Base-by-base conservation (phyloP, 2,113 vertebrate species). In the Pteronura brasiliensis region DNA sequence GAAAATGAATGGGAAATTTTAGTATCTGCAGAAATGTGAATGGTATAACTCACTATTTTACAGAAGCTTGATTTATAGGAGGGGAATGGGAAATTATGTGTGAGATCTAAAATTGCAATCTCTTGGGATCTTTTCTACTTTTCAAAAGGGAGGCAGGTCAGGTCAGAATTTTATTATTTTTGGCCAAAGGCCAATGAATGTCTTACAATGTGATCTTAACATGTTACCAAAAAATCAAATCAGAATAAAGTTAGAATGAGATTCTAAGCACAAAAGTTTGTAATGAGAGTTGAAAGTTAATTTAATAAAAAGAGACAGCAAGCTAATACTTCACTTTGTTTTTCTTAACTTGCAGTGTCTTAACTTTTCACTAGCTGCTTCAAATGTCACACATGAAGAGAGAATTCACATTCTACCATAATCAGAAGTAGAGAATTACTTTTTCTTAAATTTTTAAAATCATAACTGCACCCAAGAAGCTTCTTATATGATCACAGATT, bases 21-120 rank as follows among this genome's bases (percentile, higher is more conserved):
- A 98, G 95, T 93, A 98, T 97, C 97, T 98, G 97, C 52, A 94
- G 97, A 98, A 97, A 98, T 96, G 98, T 98, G 97, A 98, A 97
- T 96, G 96, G 96, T 97, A 91, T 90, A 98, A 85, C 97, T 97
- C 97, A 97, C 34, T 93, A 88, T 95, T 96, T 94, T 95, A 97
- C 90, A 97, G 97, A 95, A 97, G 96, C 88, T 84, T 98, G 97
- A 98, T 98, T 98, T 97, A 98, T 97, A 90, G 97, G 59, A 55
- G 59, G 59, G 63, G 95, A 96, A 96, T 97, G 96, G 95, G 71
- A 95, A 98, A 98, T 98, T 95, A 97, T 95, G 97, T 97, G 97
- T 94, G 97, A 97, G 97, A 97, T 95, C 94, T 96, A 97, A 97
- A 95, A 96, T 96, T 97, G 94, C 90, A 79, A 82, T 96, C 97